A percentile compares a stretch with the other conserved stretches of the same genome.
phyloP scores from a whole-genome alignment of 2,888 invertebrate genomes.

The Drymonia ruficornis region DNA sequence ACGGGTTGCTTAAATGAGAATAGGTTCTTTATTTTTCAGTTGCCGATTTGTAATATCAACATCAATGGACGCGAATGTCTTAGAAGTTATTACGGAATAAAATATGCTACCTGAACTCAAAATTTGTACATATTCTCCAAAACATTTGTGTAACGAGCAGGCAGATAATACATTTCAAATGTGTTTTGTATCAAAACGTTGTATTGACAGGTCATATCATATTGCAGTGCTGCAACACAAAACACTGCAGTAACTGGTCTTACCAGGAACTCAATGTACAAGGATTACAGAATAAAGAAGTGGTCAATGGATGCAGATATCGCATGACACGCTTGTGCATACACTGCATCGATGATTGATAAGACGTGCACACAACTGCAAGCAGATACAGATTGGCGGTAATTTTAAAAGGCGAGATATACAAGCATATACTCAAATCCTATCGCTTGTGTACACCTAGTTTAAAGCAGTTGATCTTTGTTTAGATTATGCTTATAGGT shows the following conservation, averaged over 20 bases:
- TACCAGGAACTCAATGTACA: constrained; percentile 79
- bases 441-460: neutral
- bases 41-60: too few species aligned
- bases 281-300: constrained; percentile 70
- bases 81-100: too few species aligned
- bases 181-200: too few species aligned
- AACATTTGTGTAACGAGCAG: too few species aligned
- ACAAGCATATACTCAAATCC: neutral
- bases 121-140: too few species aligned
- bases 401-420: constrained; percentile 2
- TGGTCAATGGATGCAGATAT: constrained; percentile 54
- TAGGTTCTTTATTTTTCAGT: too few species aligned
- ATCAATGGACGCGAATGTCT: too few species aligned
- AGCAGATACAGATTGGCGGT: constrained; percentile 16
- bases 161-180: too few species aligned
- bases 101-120: too few species aligned
- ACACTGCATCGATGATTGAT: constrained; percentile 42
- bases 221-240: neutral
- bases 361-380: constrained; percentile 32
- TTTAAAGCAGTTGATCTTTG: too few species aligned
- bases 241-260: constrained; percentile 45
- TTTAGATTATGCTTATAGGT: too few species aligned
- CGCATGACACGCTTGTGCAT: constrained; percentile 35
- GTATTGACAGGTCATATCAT: neutral
- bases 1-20: too few species aligned